A percentile compares a stretch with the other conserved stretches of the same genome.
Evolutionary conservation across 1,140 invertebrate species (phyloP).

Genomic region (Drosophila varians): DNA sequence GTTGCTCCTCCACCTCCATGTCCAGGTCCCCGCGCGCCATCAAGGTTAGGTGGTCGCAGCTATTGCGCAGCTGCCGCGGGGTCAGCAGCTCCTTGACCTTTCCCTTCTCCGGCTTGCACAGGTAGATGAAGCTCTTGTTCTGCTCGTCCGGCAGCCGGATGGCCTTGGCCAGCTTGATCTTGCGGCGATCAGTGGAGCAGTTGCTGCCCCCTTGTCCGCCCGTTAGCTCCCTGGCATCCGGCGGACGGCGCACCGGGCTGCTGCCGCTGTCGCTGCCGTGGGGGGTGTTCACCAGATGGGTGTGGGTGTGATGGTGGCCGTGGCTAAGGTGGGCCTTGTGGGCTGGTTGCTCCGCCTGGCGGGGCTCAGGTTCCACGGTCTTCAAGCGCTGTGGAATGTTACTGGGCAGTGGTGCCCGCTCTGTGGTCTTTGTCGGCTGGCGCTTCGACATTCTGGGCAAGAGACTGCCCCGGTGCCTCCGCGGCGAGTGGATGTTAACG

Average conservation of each 20-base stretch:
- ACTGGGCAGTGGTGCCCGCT: not conserved
- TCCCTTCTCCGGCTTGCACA: slow-evolving; percentile 57
- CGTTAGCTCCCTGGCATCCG: too few relatives aligned
- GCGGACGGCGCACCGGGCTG: not conserved
- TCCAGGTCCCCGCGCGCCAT: not conserved
- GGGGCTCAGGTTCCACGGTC: not conserved
- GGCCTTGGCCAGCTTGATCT: slow-evolving; percentile 29
- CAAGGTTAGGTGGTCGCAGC: slow-evolving; percentile 11
- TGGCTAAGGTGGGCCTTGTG: not conserved
- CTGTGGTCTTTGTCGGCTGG: slow-evolving; percentile 2
- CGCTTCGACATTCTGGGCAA: slow-evolving; percentile 43
- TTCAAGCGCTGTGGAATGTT: not conserved
- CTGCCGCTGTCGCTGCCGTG: slow-evolving; percentile 18
- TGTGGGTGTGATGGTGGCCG: not conserved
- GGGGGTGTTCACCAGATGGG: slow-evolving; percentile 4
- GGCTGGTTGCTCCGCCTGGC: not conserved
- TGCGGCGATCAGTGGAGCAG: slow-evolving; percentile 15
- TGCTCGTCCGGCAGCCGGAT: slow-evolving; percentile 40
- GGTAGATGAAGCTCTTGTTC: slow-evolving; percentile 64
- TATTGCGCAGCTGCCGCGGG: slow-evolving; percentile 26
- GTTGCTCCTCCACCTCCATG: not conserved
- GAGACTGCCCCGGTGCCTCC: slow-evolving; percentile 1
- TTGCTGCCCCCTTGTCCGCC: not conserved
- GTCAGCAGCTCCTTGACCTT: slow-evolving; percentile 50
- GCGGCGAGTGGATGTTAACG: not conserved